Conservation (phyloP, 2,113 vertebrate species). For the Cariama cristata region DNA sequence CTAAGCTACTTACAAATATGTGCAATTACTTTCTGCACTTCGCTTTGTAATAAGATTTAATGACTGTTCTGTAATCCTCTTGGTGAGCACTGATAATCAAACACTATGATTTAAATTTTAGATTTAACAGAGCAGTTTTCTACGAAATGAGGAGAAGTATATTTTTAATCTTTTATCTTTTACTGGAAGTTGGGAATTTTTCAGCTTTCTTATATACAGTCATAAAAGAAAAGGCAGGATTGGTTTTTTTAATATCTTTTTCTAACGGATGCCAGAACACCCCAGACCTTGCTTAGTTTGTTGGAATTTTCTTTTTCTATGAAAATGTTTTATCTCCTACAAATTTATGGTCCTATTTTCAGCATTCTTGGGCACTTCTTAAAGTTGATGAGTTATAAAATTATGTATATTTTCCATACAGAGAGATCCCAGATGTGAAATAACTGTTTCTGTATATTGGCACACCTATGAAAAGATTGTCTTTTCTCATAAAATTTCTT, state of each 20-base stretch:
- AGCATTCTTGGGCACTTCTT: slow-evolving; percentile 16
- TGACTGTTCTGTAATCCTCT: slow-evolving; percentile 72
- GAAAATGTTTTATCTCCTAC: slow-evolving; percentile 17
- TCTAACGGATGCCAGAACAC: not conserved
- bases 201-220: not conserved
- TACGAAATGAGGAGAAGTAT: not conserved
- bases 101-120: slow-evolving; percentile 69
- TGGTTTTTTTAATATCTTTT: not conserved
- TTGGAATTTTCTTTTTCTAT: not conserved
- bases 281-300: not conserved
- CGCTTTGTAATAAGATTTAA: slow-evolving; percentile 80
- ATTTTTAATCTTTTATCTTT: slow-evolving; percentile 45
- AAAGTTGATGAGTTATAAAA: slow-evolving; percentile 38
- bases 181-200: slow-evolving; percentile 49
- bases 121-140: slow-evolving; percentile 39
- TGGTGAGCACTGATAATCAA: slow-evolving; percentile 74
- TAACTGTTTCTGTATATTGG: slow-evolving; percentile 7
- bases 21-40: slow-evolving; percentile 80
- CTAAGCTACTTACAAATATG: slow-evolving; percentile 84
- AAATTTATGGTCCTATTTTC: slow-evolving; percentile 23
- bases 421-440: slow-evolving; percentile 36
- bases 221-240: slow-evolving; percentile 40
- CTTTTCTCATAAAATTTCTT: not conserved
- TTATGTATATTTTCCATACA: not conserved
- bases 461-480: not conserved